Base-by-base conservation (phyloP, 2,888 invertebrate species). In the Apamea monoglypha region DNA sequence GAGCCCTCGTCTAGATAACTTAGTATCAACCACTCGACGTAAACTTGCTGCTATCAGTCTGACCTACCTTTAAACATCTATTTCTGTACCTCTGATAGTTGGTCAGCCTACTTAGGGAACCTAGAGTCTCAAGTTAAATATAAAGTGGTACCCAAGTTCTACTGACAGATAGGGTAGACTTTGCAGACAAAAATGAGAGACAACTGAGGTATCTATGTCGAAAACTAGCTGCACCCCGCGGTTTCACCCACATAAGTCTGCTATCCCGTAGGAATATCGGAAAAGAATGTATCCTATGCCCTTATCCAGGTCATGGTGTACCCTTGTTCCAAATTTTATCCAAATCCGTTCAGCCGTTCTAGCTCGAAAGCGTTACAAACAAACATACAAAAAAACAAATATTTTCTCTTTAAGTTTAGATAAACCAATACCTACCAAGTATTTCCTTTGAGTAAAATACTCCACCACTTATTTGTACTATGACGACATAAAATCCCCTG, bases 21-120 rank as follows among this genome's bases (percentile, higher is more conserved):
- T 14, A 18, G 18, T 18, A 50, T 0, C 6, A 7, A 40, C 8
- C 18, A 10, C 29, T 7, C 25, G 6, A 32, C 40, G 40, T 21
- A 61, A 61, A 67, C 53, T 81, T 50, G n/a, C 29, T 56, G 36
- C 81, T 47, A 81, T 81, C 68, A 68, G 61, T 25, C 0, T 61
- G 81, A 81, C 75, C 68, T 81, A 81, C 67, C 68, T 74, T 80
- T 53, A 18, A 47, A 29, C 32, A 47, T 80, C 67, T 80, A 75
- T 81, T 81, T 80, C 81, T 68, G 68, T 53, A 47, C 6, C 25
- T 29, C 50, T 50, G 81, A 74, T 50, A 44, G 56, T 72, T 72
- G 32, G 14, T 8, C 40, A 50, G 21, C 50, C 56, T 66, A 80
- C n/a, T 69, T 40, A 36, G 16, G 8, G n/a, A 69, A 69, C 29